phyloP scores from a whole-genome alignment of 2,888 invertebrate species.

The Liodrosophila aerea region DNA sequence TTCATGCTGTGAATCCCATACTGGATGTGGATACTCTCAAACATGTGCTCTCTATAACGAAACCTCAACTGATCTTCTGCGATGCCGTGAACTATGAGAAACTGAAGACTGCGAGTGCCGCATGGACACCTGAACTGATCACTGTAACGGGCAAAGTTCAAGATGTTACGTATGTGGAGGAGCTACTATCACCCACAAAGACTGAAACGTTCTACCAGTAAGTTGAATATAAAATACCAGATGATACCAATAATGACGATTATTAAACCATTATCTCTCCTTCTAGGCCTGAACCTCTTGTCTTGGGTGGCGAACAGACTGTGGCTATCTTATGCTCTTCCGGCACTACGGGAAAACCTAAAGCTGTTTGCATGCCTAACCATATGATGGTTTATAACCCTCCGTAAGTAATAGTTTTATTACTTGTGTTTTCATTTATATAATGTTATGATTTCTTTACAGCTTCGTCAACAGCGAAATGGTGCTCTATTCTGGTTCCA shows the following conservation, averaged over 20 bases:
- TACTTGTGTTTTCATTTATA: too few relatives aligned
- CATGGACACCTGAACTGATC: conserved; percentile 31
- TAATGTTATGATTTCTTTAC: neutral
- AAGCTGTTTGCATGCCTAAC: too few relatives aligned
- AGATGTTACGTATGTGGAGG: conserved; percentile 28
- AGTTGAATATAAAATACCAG: neutral
- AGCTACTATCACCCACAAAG: conserved; percentile 25
- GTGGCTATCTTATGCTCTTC: conserved; percentile 58
- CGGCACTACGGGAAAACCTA: conserved; percentile 53
- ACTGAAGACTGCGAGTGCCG: conserved; percentile 29
- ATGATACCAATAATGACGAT: neutral
- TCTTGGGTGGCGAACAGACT: conserved; percentile 39
- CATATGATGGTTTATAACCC: too few relatives aligned
- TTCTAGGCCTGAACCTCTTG: conserved; percentile 24
- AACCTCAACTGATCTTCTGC: conserved; percentile 60
- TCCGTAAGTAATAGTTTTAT: too few relatives aligned
- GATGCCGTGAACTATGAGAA: conserved; percentile 39
- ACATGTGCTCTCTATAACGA: conserved; percentile 42
- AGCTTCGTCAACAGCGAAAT: conserved; percentile 24
- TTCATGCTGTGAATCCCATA: conserved; percentile 54
- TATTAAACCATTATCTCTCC: too few relatives aligned
- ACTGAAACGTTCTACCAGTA: conserved; percentile 33
- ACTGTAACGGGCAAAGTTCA: conserved; percentile 20
- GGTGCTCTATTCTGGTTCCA: conserved; percentile 31
- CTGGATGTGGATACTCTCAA: conserved; percentile 31